A percentile compares a stretch with the other conserved stretches of the same genome.
Conservation (phyloP, 2,113 vertebrate genomes). For the Corythornis madagascariensis region DNA sequence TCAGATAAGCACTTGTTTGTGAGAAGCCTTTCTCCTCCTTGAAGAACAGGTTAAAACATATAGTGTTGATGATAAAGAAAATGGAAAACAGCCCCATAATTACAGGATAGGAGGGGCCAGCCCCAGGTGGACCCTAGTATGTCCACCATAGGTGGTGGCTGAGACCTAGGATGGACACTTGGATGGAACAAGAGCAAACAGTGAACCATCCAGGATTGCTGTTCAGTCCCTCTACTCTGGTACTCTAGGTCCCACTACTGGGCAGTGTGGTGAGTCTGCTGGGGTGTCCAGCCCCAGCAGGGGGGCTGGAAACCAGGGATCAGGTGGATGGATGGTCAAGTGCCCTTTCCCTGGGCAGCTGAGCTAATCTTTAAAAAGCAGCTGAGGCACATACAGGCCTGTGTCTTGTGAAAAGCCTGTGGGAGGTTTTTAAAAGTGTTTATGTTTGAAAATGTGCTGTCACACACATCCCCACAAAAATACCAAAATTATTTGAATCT, state of each 20-base stretch:
- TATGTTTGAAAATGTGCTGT: conserved; percentile 29
- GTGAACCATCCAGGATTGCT: neutral
- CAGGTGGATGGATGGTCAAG: neutral
- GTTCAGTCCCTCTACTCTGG: neutral
- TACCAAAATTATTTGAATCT: conserved; percentile 34
- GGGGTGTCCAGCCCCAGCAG: too few species aligned
- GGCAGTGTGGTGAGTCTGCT: neutral
- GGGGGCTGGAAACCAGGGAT: neutral
- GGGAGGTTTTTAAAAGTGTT: conserved; percentile 37
- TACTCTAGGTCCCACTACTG: neutral
- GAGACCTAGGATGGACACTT: neutral
- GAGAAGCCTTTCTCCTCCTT: neutral
- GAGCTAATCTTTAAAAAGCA: neutral
- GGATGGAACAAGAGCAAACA: neutral
- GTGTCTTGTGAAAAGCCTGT: neutral
- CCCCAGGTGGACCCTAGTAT: neutral
- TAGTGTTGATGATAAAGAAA: neutral
- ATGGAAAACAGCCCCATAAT: neutral
- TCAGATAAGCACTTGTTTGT: neutral
- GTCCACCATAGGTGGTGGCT: neutral
- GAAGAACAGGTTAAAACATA: neutral
- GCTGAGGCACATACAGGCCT: neutral
- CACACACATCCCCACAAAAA: conserved; percentile 49
- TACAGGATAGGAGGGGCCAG: neutral
- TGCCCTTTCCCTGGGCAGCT: neutral